Evolutionary conservation across 2,113 vertebrate genomes (phyloP).

Genomic region (Etheostoma spectabile): DNA sequence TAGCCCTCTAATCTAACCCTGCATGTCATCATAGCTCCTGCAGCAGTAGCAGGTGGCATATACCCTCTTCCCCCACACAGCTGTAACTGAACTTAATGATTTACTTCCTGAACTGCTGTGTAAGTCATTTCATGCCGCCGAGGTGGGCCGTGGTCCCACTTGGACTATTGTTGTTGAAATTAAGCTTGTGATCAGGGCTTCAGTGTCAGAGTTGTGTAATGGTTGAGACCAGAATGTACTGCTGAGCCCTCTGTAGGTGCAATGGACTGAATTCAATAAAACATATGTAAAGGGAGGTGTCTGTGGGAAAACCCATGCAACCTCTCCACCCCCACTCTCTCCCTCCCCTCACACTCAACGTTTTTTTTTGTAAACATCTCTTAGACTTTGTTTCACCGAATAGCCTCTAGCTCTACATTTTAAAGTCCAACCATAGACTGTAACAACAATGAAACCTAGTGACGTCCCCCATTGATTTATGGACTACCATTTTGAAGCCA

Average conservation of each 20-base stretch:
- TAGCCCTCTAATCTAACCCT: conserved; percentile 9
- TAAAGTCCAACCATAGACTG: too few species aligned
- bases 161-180: conserved; percentile 34
- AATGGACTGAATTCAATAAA: conserved; percentile 20
- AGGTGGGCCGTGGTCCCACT: conserved; percentile 20
- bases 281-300: conserved; percentile 11
- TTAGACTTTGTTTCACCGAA: background rate
- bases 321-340: background rate
- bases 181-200: conserved; percentile 8
- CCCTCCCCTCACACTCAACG: background rate
- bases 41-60: conserved; percentile 22
- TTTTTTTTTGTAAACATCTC: background rate
- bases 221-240: background rate
- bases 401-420: background rate
- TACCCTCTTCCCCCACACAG: background rate
- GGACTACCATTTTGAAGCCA: too few species aligned
- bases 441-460: too few species aligned
- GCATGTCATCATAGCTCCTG: conserved; percentile 3
- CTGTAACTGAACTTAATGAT: background rate
- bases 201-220: conserved; percentile 12
- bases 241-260: background rate
- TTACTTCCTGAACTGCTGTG: conserved; percentile 31
- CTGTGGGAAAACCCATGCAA: conserved; percentile 11
- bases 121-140: conserved; percentile 16
- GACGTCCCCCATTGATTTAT: too few species aligned